Conservation (phyloP, 2,113 vertebrate genomes). For the Ceratotherium simum region DNA sequence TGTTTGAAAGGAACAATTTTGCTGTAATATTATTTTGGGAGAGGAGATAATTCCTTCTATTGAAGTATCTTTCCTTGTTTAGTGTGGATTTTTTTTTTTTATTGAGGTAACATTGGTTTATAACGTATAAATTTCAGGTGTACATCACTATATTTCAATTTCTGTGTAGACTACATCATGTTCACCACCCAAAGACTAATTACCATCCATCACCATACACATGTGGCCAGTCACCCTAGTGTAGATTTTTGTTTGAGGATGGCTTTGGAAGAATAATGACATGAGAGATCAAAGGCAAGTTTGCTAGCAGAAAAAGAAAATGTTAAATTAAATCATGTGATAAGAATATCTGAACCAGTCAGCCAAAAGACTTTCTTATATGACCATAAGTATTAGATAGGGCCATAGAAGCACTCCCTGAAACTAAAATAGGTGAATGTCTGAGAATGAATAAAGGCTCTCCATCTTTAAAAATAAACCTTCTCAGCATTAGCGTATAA, state of each 20-base stretch:
- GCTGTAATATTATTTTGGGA: neutral
- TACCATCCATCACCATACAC: no score
- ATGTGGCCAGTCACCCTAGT: no score
- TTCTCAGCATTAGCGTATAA: neutral
- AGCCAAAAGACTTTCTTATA: neutral
- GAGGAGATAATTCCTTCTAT: neutral
- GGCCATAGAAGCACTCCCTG: neutral
- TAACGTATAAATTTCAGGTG: no score
- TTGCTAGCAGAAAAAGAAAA: neutral
- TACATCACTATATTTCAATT: no score
- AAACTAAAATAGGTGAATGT: neutral
- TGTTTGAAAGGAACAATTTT: neutral
- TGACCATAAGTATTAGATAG: neutral
- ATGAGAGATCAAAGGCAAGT: neutral
- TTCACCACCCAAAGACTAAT: no score
- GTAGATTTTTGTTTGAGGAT: neutral
- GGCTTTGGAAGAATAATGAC: neutral
- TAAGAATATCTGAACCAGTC: neutral
- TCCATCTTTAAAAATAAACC: neutral
- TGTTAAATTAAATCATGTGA: neutral
- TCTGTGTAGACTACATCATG: no score
- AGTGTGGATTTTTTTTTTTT: neutral
- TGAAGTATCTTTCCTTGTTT: neutral
- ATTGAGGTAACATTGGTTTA: no score
- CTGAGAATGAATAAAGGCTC: neutral